phyloP scores from a whole-genome alignment of 2,113 vertebrate genomes.

The Acanthisitta chloris region DNA sequence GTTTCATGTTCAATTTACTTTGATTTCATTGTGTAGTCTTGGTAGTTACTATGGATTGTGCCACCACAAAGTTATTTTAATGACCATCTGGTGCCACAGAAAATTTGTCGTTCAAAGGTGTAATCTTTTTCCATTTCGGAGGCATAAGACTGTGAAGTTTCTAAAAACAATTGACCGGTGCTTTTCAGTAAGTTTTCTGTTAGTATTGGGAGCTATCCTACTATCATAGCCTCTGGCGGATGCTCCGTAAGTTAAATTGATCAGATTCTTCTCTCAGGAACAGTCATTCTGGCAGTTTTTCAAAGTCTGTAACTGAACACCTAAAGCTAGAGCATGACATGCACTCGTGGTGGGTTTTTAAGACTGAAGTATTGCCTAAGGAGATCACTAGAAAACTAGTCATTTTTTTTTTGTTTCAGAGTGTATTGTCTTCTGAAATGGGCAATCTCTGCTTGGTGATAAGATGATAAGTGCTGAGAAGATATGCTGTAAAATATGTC shows the following conservation, averaged over 20 bases:
- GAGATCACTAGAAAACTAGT: background rate
- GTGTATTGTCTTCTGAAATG: background rate
- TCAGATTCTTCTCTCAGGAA: background rate
- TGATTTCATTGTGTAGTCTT: background rate
- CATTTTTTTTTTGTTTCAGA: background rate
- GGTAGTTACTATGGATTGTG: background rate
- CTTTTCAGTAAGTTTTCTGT: background rate
- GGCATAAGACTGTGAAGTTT: background rate
- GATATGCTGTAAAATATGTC: background rate
- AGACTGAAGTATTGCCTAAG: background rate
- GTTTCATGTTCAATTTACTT: background rate
- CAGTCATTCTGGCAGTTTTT: background rate
- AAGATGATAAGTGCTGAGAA: background rate
- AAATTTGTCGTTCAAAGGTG: background rate
- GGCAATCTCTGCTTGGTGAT: background rate
- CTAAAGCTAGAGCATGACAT: background rate
- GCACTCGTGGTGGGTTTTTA: background rate
- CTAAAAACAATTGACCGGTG: background rate
- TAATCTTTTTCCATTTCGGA: background rate
- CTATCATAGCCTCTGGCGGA: background rate
- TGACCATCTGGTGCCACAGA: background rate
- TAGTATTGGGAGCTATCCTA: background rate
- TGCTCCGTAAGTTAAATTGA: background rate
- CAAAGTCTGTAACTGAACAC: background rate
- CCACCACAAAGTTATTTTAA: background rate